A percentile compares a stretch with the other conserved stretches of the same genome.
Evolutionary conservation across 2,113 vertebrate species (phyloP).

Genomic region (Heptranchias perlo): DNA sequence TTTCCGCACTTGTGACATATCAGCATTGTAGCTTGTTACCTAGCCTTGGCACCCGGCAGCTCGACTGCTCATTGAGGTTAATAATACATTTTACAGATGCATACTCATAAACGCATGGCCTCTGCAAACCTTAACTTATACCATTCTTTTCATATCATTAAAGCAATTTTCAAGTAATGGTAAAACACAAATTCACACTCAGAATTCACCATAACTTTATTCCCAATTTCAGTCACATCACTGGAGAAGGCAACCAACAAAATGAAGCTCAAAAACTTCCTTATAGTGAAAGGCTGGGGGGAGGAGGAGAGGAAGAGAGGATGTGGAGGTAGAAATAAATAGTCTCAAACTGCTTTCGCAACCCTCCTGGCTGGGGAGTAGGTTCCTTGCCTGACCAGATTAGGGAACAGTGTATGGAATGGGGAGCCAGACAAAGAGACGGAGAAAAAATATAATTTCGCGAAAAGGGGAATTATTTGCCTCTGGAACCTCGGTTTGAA

Average conservation of each 20-base stretch:
- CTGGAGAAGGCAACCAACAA: neutral
- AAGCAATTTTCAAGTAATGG: neutral
- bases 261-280: neutral
- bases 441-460: neutral
- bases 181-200: neutral
- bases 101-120: neutral
- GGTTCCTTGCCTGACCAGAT: neutral
- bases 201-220: neutral
- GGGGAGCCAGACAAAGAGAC: neutral
- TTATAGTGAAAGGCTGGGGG: neutral
- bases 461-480: neutral
- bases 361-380: neutral
- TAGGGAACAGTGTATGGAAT: neutral
- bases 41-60: neutral
- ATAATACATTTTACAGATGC: neutral
- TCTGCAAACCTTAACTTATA: neutral
- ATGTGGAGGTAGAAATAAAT: neutral
- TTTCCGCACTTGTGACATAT: neutral
- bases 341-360: neutral
- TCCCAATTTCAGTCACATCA: neutral
- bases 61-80: neutral
- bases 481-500: neutral
- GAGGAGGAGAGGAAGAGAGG: neutral
- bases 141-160: neutral
- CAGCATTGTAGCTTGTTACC: neutral